phyloP scores from a whole-genome alignment of 1,140 invertebrate genomes.

The Heterodera carotae region DNA sequence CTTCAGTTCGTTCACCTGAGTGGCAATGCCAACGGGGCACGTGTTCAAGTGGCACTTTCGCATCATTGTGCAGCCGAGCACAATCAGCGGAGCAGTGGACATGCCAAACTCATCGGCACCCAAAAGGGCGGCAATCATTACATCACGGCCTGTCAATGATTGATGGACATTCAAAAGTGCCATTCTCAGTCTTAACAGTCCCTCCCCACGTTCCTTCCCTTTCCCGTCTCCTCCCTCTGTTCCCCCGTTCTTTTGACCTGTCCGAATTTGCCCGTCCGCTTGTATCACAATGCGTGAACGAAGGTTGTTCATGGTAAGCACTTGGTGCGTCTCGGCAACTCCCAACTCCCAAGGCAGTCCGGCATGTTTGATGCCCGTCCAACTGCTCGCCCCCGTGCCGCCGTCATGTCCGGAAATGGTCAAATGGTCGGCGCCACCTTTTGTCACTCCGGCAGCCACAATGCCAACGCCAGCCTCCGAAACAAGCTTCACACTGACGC shows the following conservation, averaged over 20 bases:
- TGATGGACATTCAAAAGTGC: too few relatives aligned
- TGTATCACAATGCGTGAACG: constrained; percentile 90
- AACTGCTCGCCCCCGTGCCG: constrained; percentile 81
- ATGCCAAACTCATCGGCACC: constrained; percentile 96
- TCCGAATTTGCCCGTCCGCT: constrained; percentile 89
- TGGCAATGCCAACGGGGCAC: constrained; percentile 96
- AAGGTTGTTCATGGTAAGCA: constrained; percentile 88
- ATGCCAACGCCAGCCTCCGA: constrained; percentile 98
- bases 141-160: constrained; percentile 77
- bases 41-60: constrained; percentile 98
- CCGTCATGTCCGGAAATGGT: constrained; percentile 98
- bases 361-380: constrained; percentile 68
- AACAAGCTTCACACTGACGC: constrained; percentile 95
- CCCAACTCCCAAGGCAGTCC: constrained; percentile 97
- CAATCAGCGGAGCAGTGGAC: constrained; percentile 91
- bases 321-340: constrained; percentile 93
- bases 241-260: constrained; percentile 66
- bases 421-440: constrained; percentile 96
- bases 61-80: constrained; percentile 98
- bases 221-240: too few relatives aligned
- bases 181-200: not conserved
- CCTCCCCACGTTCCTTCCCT: not conserved
- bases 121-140: constrained; percentile 89
- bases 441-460: constrained; percentile 94
- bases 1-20: constrained; percentile 69